Evolutionary conservation across 2,797 vertebrate species (phyloP), one percentile per base, ranked within the genome.

Genomic region (Scarus forsteni): DNA sequence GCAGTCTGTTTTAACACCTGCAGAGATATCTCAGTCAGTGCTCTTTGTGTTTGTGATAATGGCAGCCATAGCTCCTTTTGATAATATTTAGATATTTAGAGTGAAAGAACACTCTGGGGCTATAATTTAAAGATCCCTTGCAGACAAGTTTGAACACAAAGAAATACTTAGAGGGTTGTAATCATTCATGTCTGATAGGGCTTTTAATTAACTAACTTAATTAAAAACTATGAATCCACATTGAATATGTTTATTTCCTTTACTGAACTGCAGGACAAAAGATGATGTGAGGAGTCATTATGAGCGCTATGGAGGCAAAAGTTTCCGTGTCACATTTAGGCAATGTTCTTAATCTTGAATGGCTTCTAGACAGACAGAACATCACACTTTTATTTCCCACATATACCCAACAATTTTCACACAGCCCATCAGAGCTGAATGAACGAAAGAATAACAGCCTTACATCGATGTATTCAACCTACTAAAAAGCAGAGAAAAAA

Each of bases 141-240:
- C 6, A 54, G 45, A 27, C 49, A 49, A 12, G 7, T 42, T 49
- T 15, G 6, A 35, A 49, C 11, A 48, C 8, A 19, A 19, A 40
- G 40, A 53, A 58, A 50, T 18, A 50, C 19, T 54, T 1, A 13
- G 40, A 34, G 38, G 27, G 53, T 8, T 48, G 46, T 55, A 42
- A 42, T 62, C 27, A 53, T 40, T 34, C 43, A 10, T 60, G 15
- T 16, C 40, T 53, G 19, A 64, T 53, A 36, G 2, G 11, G 39
- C 27, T 64, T 64, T 54, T 19, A 53, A 53, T 64, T 53, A 54
- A 53, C 40, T 35, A 3, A 42, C 43, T 64, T 1, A 64, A 54
- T 64, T 36, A 64, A 45, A 27, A 16, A 18, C n/a, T 44, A 13
- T 44, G 16, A 18, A 15, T 52, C 49, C 9, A 9, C 8, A 3